Evolutionary conservation across 2,797 vertebrate genomes (phyloP).

Genomic region (Epinephelus malabaricus): DNA sequence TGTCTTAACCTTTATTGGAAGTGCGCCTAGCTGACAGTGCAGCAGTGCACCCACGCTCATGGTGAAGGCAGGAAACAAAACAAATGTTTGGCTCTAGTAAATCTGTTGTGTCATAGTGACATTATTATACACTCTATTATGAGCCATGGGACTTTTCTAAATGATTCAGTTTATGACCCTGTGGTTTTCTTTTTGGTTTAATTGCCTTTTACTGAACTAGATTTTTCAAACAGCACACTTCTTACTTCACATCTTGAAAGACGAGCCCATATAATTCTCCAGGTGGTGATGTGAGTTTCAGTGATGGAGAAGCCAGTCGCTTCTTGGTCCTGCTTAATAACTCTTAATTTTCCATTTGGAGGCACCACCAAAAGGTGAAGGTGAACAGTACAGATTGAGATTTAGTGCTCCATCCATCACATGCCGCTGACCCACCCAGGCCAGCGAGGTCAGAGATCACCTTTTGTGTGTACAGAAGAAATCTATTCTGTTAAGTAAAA

Average conservation of each 20-base stretch:
- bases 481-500: background rate
- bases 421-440: background rate
- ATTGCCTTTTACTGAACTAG: background rate
- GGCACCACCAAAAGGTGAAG: slow-evolving; percentile 62
- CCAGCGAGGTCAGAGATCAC: slow-evolving; percentile 24
- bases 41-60: background rate
- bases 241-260: slow-evolving; percentile 2
- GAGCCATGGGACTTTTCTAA: background rate
- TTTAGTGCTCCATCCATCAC: slow-evolving; percentile 45
- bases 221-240: background rate
- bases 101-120: background rate
- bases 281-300: slow-evolving; percentile 20
- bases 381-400: slow-evolving; percentile 27
- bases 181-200: slow-evolving; percentile 13
- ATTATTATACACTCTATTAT: background rate
- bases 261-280: background rate
- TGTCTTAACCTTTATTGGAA: background rate
- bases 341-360: slow-evolving; percentile 55
- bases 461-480: background rate
- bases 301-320: slow-evolving; percentile 44
- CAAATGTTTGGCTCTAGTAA: slow-evolving; percentile 3
- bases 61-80: slow-evolving; percentile 2
- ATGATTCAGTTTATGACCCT: background rate
- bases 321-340: slow-evolving; percentile 42
- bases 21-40: background rate